A percentile compares a stretch with the other conserved stretches of the same genome.
Evolutionary conservation across 2,888 invertebrate genomes (phyloP).

Genomic region (Mamestra brassicae): DNA sequence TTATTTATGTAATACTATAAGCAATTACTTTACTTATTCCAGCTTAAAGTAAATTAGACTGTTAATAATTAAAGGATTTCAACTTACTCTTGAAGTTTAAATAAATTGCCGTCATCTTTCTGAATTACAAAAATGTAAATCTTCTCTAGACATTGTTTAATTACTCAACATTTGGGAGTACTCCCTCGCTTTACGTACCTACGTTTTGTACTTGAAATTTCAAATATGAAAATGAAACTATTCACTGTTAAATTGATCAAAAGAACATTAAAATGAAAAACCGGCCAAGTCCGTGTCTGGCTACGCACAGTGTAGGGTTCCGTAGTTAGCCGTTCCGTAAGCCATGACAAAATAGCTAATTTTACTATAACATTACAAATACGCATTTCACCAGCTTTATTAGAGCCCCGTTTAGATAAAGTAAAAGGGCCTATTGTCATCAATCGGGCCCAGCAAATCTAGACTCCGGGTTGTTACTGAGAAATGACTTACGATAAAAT

Average conservation of each 20-base stretch:
- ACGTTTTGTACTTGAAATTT: constrained; percentile 6
- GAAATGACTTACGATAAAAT: not conserved
- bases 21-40: not conserved
- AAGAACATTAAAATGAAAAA: no score
- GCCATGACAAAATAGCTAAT: no score
- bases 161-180: constrained; percentile 30
- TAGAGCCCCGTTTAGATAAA: no score
- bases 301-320: no score
- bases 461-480: not conserved
- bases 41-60: constrained; percentile 17
- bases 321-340: no score
- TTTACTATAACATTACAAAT: no score
- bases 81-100: constrained; percentile 34
- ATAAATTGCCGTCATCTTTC: constrained; percentile 37
- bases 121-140: constrained; percentile 36
- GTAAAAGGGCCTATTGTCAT: no score
- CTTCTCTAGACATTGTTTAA: constrained; percentile 35
- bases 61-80: constrained; percentile 38
- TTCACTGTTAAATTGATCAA: not conserved
- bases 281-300: no score
- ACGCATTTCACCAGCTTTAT: no score
- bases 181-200: not conserved
- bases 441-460: not conserved
- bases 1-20: not conserved
- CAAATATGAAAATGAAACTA: constrained; percentile 8